Percentiles rank a stretch among this genome's conserved stretches.
These are phyloP conservation scores for Crotalus horridus DNA, from an alignment of 2,113 vertebrate species.

Conservation along the genomic window DNA sequence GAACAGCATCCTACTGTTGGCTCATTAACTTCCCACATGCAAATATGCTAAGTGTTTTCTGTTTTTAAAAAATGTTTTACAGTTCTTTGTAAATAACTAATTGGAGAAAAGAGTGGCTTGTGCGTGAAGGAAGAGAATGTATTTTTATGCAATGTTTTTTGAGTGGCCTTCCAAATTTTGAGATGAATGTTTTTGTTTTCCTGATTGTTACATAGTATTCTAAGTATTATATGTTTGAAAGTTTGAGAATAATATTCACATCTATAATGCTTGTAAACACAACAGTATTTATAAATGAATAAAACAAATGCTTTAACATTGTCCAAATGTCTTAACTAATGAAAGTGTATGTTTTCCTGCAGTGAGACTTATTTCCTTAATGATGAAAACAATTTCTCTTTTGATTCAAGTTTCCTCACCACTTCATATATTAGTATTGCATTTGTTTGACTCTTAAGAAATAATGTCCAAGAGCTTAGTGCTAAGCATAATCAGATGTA, in stretches of 20 bases:
- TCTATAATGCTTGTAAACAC: constrained; percentile 78
- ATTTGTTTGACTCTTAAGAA: background rate
- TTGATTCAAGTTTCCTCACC: background rate
- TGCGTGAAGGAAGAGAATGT: constrained; percentile 70
- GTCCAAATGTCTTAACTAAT: constrained; percentile 19
- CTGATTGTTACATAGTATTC: constrained; percentile 70
- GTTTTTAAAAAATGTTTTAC: constrained; percentile 39
- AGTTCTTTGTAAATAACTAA: constrained; percentile 69
- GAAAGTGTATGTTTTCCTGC: background rate
- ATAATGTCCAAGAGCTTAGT: background rate
- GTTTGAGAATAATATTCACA: constrained; percentile 75
- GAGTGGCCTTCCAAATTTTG: constrained; percentile 78
- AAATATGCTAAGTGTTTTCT: constrained; percentile 21
- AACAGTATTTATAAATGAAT: constrained; percentile 80
- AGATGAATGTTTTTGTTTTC: constrained; percentile 73
- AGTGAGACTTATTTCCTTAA: background rate
- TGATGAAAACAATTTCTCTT: background rate
- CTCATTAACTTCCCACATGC: constrained; percentile 1
- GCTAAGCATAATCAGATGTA: background rate
- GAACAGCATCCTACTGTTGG: background rate
- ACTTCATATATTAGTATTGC: background rate
- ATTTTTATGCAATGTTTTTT: constrained; percentile 76
- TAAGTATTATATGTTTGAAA: constrained; percentile 74
- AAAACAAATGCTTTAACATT: constrained; percentile 72
- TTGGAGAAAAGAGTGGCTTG: constrained; percentile 57